Conservation (phyloP, 2,888 invertebrate genomes). For the Piscicola geometra region DNA sequence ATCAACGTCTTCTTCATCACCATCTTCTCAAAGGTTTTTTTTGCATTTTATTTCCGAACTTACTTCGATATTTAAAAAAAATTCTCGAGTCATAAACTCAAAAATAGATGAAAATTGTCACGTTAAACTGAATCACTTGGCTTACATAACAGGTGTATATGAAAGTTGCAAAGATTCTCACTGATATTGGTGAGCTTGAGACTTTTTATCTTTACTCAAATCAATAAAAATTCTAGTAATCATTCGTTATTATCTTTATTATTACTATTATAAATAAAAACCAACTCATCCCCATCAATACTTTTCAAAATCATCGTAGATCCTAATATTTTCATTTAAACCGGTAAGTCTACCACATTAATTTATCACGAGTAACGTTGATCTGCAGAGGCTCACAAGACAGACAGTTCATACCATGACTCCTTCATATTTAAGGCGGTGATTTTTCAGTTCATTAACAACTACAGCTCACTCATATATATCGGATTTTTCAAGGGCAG, state of each 20-base stretch:
- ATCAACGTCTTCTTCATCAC: constrained; percentile 88
- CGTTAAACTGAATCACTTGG: too few species aligned
- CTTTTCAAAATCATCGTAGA: neutral
- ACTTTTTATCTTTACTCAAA: too few species aligned
- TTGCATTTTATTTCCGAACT: neutral
- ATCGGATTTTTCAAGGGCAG: constrained; percentile 48
- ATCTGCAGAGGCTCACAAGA: constrained; percentile 38
- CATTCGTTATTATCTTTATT: neutral
- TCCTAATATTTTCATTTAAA: neutral
- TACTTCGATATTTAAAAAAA: constrained; percentile 22
- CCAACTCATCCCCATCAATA: neutral
- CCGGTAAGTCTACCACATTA: neutral
- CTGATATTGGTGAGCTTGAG: constrained; percentile 43
- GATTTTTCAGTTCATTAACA: constrained; percentile 48
- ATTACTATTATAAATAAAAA: constrained; percentile 7
- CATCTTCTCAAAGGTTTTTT: constrained; percentile 68
- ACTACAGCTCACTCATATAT: constrained; percentile 47
- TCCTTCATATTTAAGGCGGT: constrained; percentile 47
- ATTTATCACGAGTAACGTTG: constrained; percentile 4
- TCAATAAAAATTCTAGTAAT: neutral
- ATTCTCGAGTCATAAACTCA: too few species aligned
- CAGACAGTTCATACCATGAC: constrained; percentile 46
- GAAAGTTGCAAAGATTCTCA: constrained; percentile 41
- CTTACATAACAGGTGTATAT: constrained; percentile 44
- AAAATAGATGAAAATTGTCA: too few species aligned